Percentiles rank a stretch among this genome's conserved stretches.
Evolutionary conservation across 2,888 invertebrate genomes (phyloP).

Genomic region (Leucophora obtusa): DNA sequence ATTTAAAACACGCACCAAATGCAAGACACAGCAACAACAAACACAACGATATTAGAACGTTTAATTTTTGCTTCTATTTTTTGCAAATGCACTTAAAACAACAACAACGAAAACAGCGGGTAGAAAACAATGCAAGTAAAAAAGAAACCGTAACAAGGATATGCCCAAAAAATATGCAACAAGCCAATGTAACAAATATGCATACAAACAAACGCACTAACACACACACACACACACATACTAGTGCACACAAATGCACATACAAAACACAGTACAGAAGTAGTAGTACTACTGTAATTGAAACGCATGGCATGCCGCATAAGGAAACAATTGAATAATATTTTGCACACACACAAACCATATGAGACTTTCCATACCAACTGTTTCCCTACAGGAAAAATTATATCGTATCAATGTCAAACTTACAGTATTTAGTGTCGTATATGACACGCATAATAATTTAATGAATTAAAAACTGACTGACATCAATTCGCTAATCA

Average conservation of each 20-base stretch:
- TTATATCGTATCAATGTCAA: no score
- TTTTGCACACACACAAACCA: constrained; percentile 19
- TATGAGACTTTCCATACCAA: no score
- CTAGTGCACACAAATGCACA: not conserved
- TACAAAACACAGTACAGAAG: constrained; percentile 7
- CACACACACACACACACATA: not conserved
- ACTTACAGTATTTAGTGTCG: no score
- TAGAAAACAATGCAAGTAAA: constrained; percentile 5
- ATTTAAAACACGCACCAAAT: constrained; percentile 38
- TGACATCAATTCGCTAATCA: no score
- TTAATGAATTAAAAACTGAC: no score
- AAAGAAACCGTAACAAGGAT: constrained; percentile 35
- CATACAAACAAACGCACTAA: constrained; percentile 5
- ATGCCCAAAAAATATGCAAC: constrained; percentile 42
- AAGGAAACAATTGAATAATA: constrained; percentile 35
- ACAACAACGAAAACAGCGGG: constrained; percentile 37
- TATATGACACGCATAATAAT: no score
- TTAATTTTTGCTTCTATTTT: not conserved
- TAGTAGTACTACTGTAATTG: constrained; percentile 23
- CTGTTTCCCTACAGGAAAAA: no score
- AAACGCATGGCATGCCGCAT: constrained; percentile 39
- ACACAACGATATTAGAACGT: constrained; percentile 7
- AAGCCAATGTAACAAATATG: constrained; percentile 32
- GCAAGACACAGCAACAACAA: constrained; percentile 4
- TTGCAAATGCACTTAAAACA: constrained; percentile 44